Evolutionary conservation across 2,888 invertebrate genomes (phyloP), one percentile per base, ranked within the genome.

Genomic region (Teleogryllus oceanicus): DNA sequence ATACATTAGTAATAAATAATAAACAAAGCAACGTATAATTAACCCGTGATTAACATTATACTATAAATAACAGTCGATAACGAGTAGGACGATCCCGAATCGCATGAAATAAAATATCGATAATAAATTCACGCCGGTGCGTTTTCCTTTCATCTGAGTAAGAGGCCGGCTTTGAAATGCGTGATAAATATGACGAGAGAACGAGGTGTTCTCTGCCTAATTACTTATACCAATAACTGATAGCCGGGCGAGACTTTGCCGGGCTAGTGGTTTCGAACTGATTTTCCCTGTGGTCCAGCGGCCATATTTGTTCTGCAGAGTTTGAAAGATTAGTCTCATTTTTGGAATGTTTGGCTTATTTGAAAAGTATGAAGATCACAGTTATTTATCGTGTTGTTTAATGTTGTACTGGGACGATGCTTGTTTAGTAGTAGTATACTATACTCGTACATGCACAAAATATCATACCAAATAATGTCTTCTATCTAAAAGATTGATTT

Each of bases 1-100:
- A 62, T 62, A 62, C 62, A 62, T 62, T 62, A 62, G 62, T 62
- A 62, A 62, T 62, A 62, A 62, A 62, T 62, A 62, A 62, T 62
- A 62, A 62, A 62, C 16, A 62, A 62, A 62, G n/a, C 62, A 62
- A n/a, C 62, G 62, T 62, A 62, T 62, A 62, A 62, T 62, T 62
- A 62, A 62, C 62, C 62, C 62, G 62, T 62, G 62, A 62, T 62
- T 62, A 62, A 62, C 62, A 62, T 62, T 62, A 62, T 18, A 62
- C 62, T 18, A 62, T 62, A 62, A 62, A 62, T 62, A 62, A 62
- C 62, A 62, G 62, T 62, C 62, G 62, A 62, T n/a, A 62, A 62
- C 62, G 62, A 62, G 62, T 62, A 62, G 62, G 62, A 62, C 62
- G n/a, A 62, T 37, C 37, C 62, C 16, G n/a, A 62, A 62, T 62